phyloP scores from a whole-genome alignment of 2,888 invertebrate genomes.

The Rhyacophila evoluta region DNA sequence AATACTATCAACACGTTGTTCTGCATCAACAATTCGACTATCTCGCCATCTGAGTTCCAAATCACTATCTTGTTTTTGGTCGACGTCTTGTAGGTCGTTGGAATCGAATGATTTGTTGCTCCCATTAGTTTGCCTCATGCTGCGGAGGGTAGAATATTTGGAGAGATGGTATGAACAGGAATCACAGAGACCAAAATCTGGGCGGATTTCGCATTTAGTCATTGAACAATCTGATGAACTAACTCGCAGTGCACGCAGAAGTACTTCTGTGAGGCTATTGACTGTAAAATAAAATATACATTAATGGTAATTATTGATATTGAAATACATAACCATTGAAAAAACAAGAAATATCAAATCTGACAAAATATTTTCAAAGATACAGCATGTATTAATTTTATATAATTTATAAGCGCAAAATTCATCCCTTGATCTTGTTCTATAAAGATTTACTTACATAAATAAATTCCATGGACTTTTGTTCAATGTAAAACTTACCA shows the following conservation, averaged over 20 bases:
- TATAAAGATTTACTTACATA: too few species aligned
- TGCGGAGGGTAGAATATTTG: conserved; percentile 14
- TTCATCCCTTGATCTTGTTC: too few species aligned
- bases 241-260: conserved; percentile 59
- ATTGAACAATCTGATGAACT: conserved; percentile 57
- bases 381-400: too few species aligned
- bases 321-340: too few species aligned
- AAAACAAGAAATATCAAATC: too few species aligned
- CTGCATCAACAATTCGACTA: not conserved
- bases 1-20: conserved; percentile 57
- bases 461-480: too few species aligned
- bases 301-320: too few species aligned
- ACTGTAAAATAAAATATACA: conserved; percentile 56
- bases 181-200: conserved; percentile 59
- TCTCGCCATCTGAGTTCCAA: not conserved
- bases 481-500: conserved; percentile 59
- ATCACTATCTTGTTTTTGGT: not conserved
- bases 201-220: conserved; percentile 40
- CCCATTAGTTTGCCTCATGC: not conserved
- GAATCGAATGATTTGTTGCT: conserved; percentile 18
- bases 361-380: too few species aligned
- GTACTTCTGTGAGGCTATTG: conserved; percentile 61
- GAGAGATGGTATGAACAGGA: conserved; percentile 54
- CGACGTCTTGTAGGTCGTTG: not conserved
- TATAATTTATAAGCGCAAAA: too few species aligned